These are phyloP conservation scores for Brevimyrus niger DNA, from an alignment of 2,113 vertebrate genomes.

Conservation along the genomic window DNA sequence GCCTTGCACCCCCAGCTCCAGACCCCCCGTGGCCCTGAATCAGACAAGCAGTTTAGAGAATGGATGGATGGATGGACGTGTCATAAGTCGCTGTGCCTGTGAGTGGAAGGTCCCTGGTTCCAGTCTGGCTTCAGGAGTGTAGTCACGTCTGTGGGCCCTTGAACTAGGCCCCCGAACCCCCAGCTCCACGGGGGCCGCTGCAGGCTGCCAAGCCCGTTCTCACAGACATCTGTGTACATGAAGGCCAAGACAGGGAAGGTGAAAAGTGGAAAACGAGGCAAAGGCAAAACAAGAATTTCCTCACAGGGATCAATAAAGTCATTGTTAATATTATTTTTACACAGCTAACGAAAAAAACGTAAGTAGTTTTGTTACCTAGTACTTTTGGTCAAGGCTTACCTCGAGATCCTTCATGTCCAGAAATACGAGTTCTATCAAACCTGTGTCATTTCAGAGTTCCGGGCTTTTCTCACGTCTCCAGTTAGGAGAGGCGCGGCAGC, in stretches of 20 bases:
- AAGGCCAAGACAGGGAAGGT: neutral
- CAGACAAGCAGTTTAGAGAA: too few species aligned
- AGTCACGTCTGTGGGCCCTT: neutral
- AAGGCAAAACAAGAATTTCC: neutral
- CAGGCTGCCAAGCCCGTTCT: neutral
- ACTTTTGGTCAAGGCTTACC: neutral
- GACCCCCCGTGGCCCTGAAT: too few species aligned
- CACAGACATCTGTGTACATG: neutral
- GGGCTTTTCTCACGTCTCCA: neutral
- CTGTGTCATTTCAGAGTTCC: constrained; percentile 1
- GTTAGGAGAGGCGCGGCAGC: neutral
- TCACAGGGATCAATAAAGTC: neutral
- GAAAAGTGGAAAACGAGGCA: neutral
- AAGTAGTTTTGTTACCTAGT: neutral
- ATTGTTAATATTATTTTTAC: neutral
- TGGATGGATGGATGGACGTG: neutral
- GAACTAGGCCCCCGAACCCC: neutral
- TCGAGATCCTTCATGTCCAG: neutral
- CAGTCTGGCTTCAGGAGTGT: neutral
- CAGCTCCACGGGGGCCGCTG: neutral
- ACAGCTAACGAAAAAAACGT: neutral
- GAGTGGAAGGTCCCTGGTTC: neutral
- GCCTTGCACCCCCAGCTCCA: too few species aligned
- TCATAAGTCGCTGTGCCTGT: neutral
- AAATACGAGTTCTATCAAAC: neutral